phyloP scores from a whole-genome alignment of 2,888 invertebrate genomes.

The Empis stercorea region DNA sequence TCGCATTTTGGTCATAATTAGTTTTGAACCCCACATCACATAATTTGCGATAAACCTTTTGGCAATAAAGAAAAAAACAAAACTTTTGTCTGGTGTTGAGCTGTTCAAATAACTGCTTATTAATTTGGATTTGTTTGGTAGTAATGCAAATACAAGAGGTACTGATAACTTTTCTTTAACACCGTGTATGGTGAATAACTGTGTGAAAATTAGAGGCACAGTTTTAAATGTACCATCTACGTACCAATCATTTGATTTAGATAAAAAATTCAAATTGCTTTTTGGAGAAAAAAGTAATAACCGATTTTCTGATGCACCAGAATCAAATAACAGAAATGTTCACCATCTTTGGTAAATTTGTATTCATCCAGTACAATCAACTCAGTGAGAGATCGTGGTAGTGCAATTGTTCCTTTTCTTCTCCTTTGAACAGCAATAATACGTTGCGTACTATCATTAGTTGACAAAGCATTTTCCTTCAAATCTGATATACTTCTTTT shows the following conservation, averaged over 20 bases:
- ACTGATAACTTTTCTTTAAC: constrained; percentile 7
- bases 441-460: no score
- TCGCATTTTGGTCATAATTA: background rate
- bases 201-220: constrained; percentile 13
- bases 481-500: no score
- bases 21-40: background rate
- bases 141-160: constrained; percentile 13
- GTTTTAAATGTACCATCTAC: constrained; percentile 15
- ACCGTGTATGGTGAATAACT: constrained; percentile 15
- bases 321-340: background rate
- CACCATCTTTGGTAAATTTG: no score
- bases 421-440: no score
- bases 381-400: no score
- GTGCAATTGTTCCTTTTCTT: no score
- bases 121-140: constrained; percentile 9
- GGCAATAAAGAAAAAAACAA: background rate
- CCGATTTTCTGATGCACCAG: background rate
- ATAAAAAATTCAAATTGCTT: background rate
- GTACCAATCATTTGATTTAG: constrained; percentile 10
- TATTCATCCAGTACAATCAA: no score
- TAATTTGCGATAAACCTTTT: constrained; percentile 2
- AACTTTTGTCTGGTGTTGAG: background rate
- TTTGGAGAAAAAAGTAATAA: background rate
- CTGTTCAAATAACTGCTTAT: constrained; percentile 1
- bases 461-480: no score